A percentile compares a stretch with the other conserved stretches of the same genome.
These are phyloP conservation scores for Pemphigus obesinymphae DNA, from an alignment of 1,140 invertebrate species.

Conservation along the genomic window DNA sequence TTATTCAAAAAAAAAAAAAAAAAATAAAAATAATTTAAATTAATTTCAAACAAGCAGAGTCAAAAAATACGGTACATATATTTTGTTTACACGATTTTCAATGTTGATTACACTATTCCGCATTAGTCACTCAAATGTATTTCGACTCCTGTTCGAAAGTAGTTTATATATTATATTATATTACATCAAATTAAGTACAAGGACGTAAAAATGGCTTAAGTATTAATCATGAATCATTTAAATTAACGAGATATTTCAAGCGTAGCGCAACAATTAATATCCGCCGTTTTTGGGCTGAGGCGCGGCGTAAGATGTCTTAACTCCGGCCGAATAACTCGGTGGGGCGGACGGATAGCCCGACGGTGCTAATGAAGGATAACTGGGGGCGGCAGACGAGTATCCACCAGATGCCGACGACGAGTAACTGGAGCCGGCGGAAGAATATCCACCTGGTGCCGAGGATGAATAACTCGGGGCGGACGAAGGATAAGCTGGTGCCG, in stretches of 20 bases:
- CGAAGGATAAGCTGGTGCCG: background rate
- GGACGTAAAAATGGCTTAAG: background rate
- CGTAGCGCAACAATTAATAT: background rate
- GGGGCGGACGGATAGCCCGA: background rate
- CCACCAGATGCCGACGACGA: background rate
- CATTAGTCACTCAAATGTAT: too few relatives aligned
- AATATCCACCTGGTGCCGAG: background rate
- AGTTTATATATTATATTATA: too few relatives aligned
- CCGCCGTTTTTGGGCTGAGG: constrained; percentile 28
- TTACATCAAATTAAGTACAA: background rate
- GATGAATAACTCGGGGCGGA: background rate
- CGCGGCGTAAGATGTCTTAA: constrained; percentile 20
- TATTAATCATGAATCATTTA: background rate
- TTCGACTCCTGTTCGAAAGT: too few relatives aligned
- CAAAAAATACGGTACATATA: background rate
- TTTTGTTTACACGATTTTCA: background rate
- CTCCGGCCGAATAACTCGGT: background rate
- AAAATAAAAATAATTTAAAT: constrained; percentile 6
- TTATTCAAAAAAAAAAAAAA: too few relatives aligned
- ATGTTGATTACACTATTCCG: background rate
- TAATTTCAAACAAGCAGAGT: background rate
- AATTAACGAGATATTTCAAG: background rate
- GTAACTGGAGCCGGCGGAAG: background rate
- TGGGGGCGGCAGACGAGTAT: background rate
- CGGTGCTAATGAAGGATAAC: background rate